phyloP scores from a whole-genome alignment of 2,888 invertebrate genomes.

The Perizoma affinitatum region DNA sequence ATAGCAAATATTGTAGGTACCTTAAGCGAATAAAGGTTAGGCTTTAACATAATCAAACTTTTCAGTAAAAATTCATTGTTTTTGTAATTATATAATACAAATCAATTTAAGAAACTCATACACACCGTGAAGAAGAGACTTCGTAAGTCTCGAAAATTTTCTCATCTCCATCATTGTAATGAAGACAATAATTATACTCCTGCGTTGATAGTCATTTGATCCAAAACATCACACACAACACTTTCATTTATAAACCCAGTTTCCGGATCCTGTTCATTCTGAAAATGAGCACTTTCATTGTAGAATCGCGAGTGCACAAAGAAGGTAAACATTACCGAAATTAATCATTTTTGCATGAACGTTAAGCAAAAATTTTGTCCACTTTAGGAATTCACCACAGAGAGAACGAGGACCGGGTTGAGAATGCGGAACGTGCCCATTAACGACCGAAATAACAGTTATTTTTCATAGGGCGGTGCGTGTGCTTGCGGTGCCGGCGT shows the following conservation, averaged over 20 bases:
- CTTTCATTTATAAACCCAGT: constrained; percentile 72
- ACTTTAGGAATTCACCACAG: constrained; percentile 52
- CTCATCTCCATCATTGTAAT: constrained; percentile 74
- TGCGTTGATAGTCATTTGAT: constrained; percentile 60
- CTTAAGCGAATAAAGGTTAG: no score
- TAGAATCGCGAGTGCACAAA: constrained; percentile 55
- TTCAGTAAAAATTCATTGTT: no score
- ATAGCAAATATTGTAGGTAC: constrained; percentile 1
- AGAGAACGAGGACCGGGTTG: constrained; percentile 62
- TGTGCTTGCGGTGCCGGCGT: constrained; percentile 68
- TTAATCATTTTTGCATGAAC: constrained; percentile 41
- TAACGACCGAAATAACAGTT: constrained; percentile 81
- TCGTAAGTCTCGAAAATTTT: constrained; percentile 73
- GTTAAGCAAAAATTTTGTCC: constrained; percentile 50
- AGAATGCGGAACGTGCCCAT: constrained; percentile 80
- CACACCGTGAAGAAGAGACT: constrained; percentile 76
- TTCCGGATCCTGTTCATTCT: constrained; percentile 66
- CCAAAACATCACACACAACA: constrained; percentile 74
- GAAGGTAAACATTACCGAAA: constrained; percentile 51
- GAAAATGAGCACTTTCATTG: constrained; percentile 71
- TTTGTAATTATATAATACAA: no score
- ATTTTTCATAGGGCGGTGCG: constrained; percentile 77
- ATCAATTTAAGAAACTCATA: constrained; percentile 37
- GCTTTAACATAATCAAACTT: background rate
- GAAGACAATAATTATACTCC: constrained; percentile 55